Evolutionary conservation across 2,888 invertebrate species (phyloP), one percentile per base, ranked within the genome.

Genomic region (Cylindroiulus punctatus): DNA sequence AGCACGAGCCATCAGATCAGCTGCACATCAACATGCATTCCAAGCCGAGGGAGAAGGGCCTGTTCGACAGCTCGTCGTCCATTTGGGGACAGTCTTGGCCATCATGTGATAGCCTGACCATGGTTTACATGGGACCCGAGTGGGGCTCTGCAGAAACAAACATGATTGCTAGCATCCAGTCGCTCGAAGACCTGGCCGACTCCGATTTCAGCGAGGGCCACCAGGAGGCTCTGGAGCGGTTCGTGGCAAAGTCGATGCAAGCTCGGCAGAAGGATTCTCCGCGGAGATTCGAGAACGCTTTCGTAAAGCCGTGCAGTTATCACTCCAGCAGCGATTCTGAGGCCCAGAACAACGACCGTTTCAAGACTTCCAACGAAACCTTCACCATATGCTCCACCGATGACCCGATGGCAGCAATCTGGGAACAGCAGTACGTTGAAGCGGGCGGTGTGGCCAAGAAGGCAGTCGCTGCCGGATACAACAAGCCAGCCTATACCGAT

Each of bases 61-160:
- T 76, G 76, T 76, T 76, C 22, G 76, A 26, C 26, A 76, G 76
- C 10, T 76, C 76, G 7, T 76, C 76, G 8, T 76, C 76, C 2
- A 76, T 76, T 14, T 76, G 76, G 76, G 44, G 82, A 0, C 86
- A 86, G 19, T 86, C 86, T 4, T 86, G 86, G 86, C 86, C 86
- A 22, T 86, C 86, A 0, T 86, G 86, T n/a, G 86, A 86, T n/a
- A 86, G 86, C 32, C 76, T 86, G 0, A 86, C 86, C 47, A 84
- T 86, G 84, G 86, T 86, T 3, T 86, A 86, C 84, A 65, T 86
- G 83, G 86, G 86, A 17, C 86, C 86, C 65, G 83, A 86, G 32
- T 86, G 86, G 86, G 65, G 42, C 36, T 81, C 86, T 5, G 22
- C 57, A 12, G 65, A 86, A 47, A 65, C 57, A 40, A 86, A 86